Conservation (phyloP, 2,797 vertebrate genomes). For the Hephaestus fuliginosus region DNA sequence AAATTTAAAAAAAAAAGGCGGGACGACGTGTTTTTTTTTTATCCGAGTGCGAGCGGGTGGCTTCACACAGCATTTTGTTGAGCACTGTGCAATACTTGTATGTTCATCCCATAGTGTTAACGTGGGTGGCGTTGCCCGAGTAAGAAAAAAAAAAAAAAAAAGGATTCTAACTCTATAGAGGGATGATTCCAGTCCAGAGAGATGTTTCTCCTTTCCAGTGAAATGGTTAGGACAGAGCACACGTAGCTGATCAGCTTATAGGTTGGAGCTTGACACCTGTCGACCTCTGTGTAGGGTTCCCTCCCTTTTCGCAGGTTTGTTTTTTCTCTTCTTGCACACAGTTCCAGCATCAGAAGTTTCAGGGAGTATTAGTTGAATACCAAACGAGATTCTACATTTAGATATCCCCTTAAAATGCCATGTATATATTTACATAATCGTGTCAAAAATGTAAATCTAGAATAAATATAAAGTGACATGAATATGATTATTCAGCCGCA, state of each 20-base stretch:
- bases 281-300: constrained; percentile 72
- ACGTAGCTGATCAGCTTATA: constrained; percentile 75
- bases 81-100: constrained; percentile 96
- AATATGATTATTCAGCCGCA: constrained; percentile 61
- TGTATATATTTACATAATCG: constrained; percentile 84
- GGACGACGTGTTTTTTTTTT: constrained; percentile 3
- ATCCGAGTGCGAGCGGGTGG: constrained; percentile 76
- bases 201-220: constrained; percentile 72
- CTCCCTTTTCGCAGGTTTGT: constrained; percentile 58
- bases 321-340: constrained; percentile 79
- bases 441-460: constrained; percentile 81
- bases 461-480: constrained; percentile 73
- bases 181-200: constrained; percentile 57
- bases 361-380: constrained; percentile 81
- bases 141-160: background rate
- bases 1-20: constrained; percentile 45
- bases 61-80: constrained; percentile 94
- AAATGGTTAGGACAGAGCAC: constrained; percentile 83
- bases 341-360: constrained; percentile 83
- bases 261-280: constrained; percentile 75
- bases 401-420: constrained; percentile 67
- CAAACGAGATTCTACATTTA: constrained; percentile 67
- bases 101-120: constrained; percentile 84
- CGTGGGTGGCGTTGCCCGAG: constrained; percentile 68
- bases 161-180: constrained; percentile 55